Percentiles rank a stretch among this genome's conserved stretches.
These are phyloP conservation scores for Amphimallon solstitiale DNA, from an alignment of 2,888 invertebrate species.

Conservation along the genomic window DNA sequence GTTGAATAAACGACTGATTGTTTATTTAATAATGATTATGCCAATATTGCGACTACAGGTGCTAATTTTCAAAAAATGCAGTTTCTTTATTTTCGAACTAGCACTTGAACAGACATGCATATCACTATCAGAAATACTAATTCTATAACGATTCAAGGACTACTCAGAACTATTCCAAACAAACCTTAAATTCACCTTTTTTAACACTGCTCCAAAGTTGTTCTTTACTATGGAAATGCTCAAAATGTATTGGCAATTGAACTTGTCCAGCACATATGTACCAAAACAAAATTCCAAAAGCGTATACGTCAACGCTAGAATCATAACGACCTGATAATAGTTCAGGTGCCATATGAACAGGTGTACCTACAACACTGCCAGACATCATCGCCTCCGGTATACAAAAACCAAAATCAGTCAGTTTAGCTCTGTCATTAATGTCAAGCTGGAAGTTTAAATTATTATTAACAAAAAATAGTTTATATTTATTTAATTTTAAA, in stretches of 20 bases:
- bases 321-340: slow-evolving; percentile 83
- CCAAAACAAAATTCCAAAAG: slow-evolving; percentile 91
- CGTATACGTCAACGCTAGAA: slow-evolving; percentile 87
- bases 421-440: slow-evolving; percentile 75
- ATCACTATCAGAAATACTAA: too few species aligned
- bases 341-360: slow-evolving; percentile 93
- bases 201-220: slow-evolving; percentile 86
- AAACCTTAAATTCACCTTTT: slow-evolving; percentile 79
- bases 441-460: slow-evolving; percentile 67
- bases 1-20: too few species aligned
- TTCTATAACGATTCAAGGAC: too few species aligned
- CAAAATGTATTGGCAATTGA: slow-evolving; percentile 80
- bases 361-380: slow-evolving; percentile 88
- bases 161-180: neutral
- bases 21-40: too few species aligned
- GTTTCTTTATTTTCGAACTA: too few species aligned
- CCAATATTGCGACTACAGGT: too few species aligned
- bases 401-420: slow-evolving; percentile 91
- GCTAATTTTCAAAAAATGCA: too few species aligned
- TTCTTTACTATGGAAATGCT: slow-evolving; percentile 86
- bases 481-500: slow-evolving; percentile 9
- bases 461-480: slow-evolving; percentile 19
- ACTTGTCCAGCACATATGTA: slow-evolving; percentile 88
- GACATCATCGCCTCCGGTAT: slow-evolving; percentile 91
- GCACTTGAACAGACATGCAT: too few species aligned